These are phyloP conservation scores for Gambusia holbrooki DNA, from an alignment of 2,113 vertebrate genomes.

Conservation along the genomic window DNA sequence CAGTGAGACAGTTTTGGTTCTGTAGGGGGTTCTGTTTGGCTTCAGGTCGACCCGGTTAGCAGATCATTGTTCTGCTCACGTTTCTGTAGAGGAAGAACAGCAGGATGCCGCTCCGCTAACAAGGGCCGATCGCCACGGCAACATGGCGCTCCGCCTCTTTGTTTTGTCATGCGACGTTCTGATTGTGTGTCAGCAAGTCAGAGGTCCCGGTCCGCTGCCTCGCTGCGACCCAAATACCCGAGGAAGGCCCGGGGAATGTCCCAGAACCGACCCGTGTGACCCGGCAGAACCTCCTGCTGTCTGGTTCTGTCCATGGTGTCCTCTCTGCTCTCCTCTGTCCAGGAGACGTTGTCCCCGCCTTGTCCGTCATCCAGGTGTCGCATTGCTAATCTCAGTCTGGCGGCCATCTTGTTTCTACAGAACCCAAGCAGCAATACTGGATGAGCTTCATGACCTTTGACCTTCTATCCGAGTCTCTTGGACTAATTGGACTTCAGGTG, in stretches of 20 bases:
- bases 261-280: constrained; percentile 1
- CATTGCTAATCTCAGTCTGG: too few relatives aligned
- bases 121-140: neutral
- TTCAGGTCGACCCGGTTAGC: too few relatives aligned
- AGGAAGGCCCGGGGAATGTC: neutral
- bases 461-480: neutral
- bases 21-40: too few relatives aligned
- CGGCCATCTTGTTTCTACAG: too few relatives aligned
- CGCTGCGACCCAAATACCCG: constrained; percentile 16
- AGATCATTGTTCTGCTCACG: neutral
- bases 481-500: neutral
- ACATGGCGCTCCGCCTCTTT: neutral
- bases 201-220: neutral
- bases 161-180: constrained; percentile 7
- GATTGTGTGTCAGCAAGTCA: constrained; percentile 2
- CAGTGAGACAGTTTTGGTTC: too few relatives aligned
- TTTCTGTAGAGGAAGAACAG: neutral
- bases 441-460: neutral
- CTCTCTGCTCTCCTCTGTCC: too few relatives aligned
- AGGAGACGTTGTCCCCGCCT: too few relatives aligned
- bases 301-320: too few relatives aligned
- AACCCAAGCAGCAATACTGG: too few relatives aligned
- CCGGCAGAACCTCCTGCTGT: too few relatives aligned
- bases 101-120: constrained; percentile 6
- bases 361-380: too few relatives aligned